Evolutionary conservation across 2,888 invertebrate species (phyloP).

Genomic region (Acrobasis consociella): DNA sequence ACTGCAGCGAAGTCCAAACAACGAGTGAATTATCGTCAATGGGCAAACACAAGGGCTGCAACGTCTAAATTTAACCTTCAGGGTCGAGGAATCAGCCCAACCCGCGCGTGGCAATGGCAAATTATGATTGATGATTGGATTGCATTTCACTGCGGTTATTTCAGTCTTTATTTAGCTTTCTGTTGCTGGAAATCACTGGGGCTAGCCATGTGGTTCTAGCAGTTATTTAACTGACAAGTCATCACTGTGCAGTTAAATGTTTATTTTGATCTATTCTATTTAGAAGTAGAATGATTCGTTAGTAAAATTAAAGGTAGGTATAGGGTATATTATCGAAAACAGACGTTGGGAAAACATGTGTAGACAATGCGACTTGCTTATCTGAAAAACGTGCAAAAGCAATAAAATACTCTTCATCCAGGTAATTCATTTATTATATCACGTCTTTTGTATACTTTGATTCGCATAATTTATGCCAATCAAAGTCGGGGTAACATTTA

Average conservation of each 20-base stretch:
- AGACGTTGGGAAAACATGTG: not conserved
- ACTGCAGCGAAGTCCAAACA: slow-evolving; percentile 51
- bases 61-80: slow-evolving; percentile 70
- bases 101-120: slow-evolving; percentile 67
- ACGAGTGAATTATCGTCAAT: slow-evolving; percentile 64
- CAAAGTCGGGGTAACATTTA: too few relatives aligned
- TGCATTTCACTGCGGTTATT: slow-evolving; percentile 51
- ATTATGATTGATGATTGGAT: slow-evolving; percentile 72
- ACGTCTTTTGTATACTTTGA: not conserved
- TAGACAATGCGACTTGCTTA: not conserved
- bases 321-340: not conserved
- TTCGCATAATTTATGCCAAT: not conserved
- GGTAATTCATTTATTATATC: not conserved
- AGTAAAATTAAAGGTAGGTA: not conserved
- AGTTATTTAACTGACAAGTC: slow-evolving; percentile 17
- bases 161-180: slow-evolving; percentile 36
- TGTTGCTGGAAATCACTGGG: slow-evolving; percentile 28
- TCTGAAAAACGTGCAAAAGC: not conserved
- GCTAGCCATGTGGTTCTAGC: slow-evolving; percentile 8
- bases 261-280: not conserved
- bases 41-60: slow-evolving; percentile 49
- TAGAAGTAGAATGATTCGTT: not conserved
- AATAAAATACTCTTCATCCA: not conserved
- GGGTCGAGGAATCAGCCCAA: slow-evolving; percentile 71
- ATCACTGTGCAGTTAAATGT: not conserved